These are phyloP conservation scores for Bubo scandiacus DNA, from an alignment of 2,113 vertebrate genomes.

Conservation along the genomic window DNA sequence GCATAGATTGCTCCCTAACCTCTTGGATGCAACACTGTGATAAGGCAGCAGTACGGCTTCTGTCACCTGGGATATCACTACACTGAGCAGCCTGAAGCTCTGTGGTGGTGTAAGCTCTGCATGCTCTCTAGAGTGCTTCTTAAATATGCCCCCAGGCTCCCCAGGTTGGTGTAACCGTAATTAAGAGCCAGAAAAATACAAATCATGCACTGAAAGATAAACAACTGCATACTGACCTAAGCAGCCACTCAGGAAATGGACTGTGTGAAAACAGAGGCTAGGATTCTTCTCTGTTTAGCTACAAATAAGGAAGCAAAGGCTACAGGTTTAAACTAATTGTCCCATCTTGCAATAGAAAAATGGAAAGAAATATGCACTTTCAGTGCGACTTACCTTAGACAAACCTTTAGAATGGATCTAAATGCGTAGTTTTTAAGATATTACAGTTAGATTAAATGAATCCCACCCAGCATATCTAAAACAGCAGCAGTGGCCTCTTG, in stretches of 20 bases:
- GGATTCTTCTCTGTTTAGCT: neutral
- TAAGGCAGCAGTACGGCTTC: neutral
- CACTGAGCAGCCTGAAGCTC: neutral
- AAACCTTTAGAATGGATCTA: neutral
- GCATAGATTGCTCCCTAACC: neutral
- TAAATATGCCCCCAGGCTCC: neutral
- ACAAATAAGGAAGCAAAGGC: neutral
- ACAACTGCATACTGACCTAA: neutral
- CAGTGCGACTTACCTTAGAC: neutral
- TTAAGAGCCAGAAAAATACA: neutral
- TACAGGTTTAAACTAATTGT: neutral
- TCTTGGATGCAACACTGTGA: neutral
- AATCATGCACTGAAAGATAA: neutral
- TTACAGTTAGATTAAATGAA: neutral
- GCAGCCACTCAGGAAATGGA: neutral
- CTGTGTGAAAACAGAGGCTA: neutral
- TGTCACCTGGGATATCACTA: neutral
- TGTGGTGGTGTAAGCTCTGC: neutral
- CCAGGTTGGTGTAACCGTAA: neutral
- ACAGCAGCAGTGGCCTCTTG: neutral
- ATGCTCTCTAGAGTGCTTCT: rapidly evolving
- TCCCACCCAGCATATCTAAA: neutral
- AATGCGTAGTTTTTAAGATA: neutral
- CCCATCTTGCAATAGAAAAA: neutral
- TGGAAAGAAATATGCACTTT: neutral